phyloP scores from a whole-genome alignment of 2,113 vertebrate genomes.

The Riparia riparia region DNA sequence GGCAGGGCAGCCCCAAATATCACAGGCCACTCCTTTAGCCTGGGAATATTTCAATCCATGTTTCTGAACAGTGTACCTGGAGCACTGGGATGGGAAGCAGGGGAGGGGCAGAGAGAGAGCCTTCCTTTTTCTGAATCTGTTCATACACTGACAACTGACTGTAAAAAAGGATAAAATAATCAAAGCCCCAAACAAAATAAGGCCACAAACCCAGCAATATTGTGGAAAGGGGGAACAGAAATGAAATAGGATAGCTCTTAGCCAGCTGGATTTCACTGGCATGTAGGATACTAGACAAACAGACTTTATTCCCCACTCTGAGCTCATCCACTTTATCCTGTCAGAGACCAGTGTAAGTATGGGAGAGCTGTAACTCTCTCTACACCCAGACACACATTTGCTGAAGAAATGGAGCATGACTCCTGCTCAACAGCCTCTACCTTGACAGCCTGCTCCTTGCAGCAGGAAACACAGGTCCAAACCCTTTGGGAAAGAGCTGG shows the following conservation, averaged over 20 bases:
- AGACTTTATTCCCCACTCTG: background rate
- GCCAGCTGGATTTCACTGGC: background rate
- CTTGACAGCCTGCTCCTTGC: background rate
- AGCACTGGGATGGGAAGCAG: rapidly evolving
- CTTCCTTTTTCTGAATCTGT: background rate
- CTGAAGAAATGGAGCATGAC: background rate
- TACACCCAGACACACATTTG: background rate
- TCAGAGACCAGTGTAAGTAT: background rate
- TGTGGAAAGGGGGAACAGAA: background rate
- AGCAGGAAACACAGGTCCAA: background rate
- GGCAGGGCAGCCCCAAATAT: background rate
- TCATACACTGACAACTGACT: background rate
- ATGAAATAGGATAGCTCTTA: background rate
- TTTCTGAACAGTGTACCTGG: background rate
- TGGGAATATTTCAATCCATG: background rate
- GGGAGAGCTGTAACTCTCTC: background rate
- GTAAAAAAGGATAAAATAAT: background rate
- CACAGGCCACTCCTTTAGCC: background rate
- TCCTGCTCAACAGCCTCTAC: background rate
- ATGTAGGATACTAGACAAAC: background rate
- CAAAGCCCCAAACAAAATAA: background rate
- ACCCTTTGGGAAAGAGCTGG: background rate
- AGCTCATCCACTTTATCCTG: background rate
- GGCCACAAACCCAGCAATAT: background rate
- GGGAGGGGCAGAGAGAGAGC: background rate